Evolutionary conservation across 2,113 vertebrate genomes (phyloP), one percentile per base, ranked within the genome.

Genomic region (Nymphicus hollandicus): DNA sequence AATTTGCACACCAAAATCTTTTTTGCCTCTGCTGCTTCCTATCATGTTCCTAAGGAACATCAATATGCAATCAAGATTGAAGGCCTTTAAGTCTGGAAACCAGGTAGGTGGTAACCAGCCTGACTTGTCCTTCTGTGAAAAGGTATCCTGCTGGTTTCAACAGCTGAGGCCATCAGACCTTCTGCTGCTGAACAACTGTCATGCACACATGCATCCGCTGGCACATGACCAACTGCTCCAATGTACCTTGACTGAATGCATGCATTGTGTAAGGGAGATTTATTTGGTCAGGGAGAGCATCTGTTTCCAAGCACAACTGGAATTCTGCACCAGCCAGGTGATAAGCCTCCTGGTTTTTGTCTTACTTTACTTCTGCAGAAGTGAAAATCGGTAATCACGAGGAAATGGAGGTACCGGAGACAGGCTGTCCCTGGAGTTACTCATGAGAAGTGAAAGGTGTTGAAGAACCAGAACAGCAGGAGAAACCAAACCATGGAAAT

Each of bases 71-170:
- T 94, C 95, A 93, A 92, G 92, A 94, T 44, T 74, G 82, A 78
- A 84, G 60, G 52, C 81, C 91, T 95, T 85, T 87, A 71, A 92
- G 81, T 70, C 37, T 92, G 87, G 73, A 96, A 95, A 95, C 37
- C 91, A 81, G 52, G 81, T 91, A 96, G 95, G 96, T 93, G 86
- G 89, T 81, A 97, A 96, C 96, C 93, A 93, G 95, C 89, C 61
- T 1, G 3, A 95, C 95, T 29, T 69, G 95, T 96, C 83, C 83
- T 93, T 47, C 70, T 64, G 35, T 65, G 52, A 19, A 44, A 61
- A 93, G 84, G 65, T 33, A 61, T 95, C 61, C 78, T 93, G 94
- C 73, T 92, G 84, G 77, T 92, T 97, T 92, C 89, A 87, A 89
- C 73, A 95, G 86, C 1, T 85, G 65, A 64, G 52, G 46, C 49